Evolutionary conservation across 2,888 invertebrate species (phyloP).

Genomic region (Ichneumon xanthorius): DNA sequence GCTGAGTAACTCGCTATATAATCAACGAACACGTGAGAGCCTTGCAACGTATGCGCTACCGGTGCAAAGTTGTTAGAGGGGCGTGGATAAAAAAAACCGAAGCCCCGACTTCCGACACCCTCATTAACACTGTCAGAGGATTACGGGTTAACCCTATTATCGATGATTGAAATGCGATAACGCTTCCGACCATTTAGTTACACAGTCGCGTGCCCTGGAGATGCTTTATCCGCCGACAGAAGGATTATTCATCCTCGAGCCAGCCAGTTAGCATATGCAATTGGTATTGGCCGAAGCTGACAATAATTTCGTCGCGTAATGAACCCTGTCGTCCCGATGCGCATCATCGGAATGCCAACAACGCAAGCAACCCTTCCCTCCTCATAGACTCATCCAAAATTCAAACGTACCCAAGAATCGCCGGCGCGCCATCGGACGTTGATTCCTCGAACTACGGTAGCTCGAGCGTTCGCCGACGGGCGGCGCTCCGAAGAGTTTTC

Average conservation of each 20-base stretch:
- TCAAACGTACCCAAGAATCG: background rate
- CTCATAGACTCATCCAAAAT: background rate
- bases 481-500: conserved; percentile 1
- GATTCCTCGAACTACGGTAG: background rate
- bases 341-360: no score
- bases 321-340: no score
- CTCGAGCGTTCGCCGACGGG: background rate
- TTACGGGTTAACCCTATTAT: conserved; percentile 43
- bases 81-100: background rate
- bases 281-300: background rate
- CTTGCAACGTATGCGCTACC: no score
- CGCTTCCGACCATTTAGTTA: conserved; percentile 18
- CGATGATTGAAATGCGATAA: conserved; percentile 38
- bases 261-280: background rate
- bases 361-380: no score
- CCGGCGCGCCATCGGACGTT: background rate
- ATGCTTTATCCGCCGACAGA: background rate
- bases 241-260: background rate
- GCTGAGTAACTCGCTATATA: background rate
- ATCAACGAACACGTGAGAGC: background rate
- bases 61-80: no score
- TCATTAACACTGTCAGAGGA: conserved; percentile 35
- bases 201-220: background rate
- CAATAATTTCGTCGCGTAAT: no score
- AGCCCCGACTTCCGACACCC: conserved; percentile 40